phyloP scores from a whole-genome alignment of 2,888 invertebrate genomes.

The Drosophila tripunctata region DNA sequence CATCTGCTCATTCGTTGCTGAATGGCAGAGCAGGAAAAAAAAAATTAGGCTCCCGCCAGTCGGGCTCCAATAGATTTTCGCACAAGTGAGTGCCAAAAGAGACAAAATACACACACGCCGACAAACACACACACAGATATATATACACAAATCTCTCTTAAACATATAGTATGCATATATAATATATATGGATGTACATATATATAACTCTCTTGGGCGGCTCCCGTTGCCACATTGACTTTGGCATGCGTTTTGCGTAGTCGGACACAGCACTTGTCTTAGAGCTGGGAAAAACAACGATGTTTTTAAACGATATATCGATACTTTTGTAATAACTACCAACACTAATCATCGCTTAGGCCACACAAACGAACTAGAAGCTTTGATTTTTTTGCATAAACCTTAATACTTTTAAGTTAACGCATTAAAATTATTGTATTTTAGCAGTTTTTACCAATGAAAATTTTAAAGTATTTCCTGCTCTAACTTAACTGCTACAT shows the following conservation, averaged over 20 bases:
- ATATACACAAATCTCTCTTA: neutral
- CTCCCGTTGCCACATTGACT: slow-evolving; percentile 60
- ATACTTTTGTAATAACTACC: too few species aligned
- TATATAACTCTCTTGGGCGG: slow-evolving; percentile 50
- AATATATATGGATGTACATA: slow-evolving; percentile 8
- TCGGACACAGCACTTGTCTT: slow-evolving; percentile 8
- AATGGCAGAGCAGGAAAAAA: slow-evolving; percentile 21
- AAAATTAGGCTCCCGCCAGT: slow-evolving; percentile 85
- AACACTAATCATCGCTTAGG: too few species aligned
- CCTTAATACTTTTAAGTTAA: too few species aligned
- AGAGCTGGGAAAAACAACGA: neutral
- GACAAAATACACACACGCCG: slow-evolving; percentile 42
- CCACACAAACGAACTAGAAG: too few species aligned
- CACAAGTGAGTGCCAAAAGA: slow-evolving; percentile 78
- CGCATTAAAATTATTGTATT: neutral
- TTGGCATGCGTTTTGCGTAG: slow-evolving; percentile 63
- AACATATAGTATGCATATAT: slow-evolving; percentile 2
- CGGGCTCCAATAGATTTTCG: slow-evolving; percentile 85
- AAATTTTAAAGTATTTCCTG: too few species aligned
- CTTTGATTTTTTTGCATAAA: neutral
- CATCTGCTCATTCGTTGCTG: slow-evolving; percentile 6
- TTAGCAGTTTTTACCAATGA: neutral
- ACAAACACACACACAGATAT: slow-evolving; percentile 8
- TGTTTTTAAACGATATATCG: neutral
- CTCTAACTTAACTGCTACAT: slow-evolving; percentile 60